A percentile compares a stretch with the other conserved stretches of the same genome.
phyloP scores from a whole-genome alignment of 2,113 vertebrate species.

The Pipra filicauda region DNA sequence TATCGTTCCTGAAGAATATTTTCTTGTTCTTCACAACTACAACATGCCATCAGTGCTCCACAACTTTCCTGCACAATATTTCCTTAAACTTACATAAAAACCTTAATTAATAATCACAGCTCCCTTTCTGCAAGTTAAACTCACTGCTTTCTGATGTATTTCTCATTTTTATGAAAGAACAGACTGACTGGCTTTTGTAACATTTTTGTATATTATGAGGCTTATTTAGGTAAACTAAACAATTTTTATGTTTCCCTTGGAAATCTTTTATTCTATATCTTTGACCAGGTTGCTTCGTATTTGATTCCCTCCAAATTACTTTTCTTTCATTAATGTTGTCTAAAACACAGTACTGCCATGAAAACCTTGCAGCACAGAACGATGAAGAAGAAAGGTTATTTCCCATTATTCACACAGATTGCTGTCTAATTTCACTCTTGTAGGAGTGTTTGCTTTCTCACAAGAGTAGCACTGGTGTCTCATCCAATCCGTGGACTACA shows the following conservation, averaged over 20 bases:
- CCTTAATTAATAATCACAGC: not conserved
- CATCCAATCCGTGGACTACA: not conserved
- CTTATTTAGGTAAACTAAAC: not conserved
- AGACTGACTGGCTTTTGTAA: not conserved
- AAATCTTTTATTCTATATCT: not conserved
- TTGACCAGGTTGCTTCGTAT: not conserved
- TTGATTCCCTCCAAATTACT: not conserved
- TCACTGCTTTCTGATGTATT: not conserved
- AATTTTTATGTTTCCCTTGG: not conserved
- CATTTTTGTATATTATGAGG: not conserved
- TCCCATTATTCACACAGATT: not conserved
- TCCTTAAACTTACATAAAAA: not conserved
- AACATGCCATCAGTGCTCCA: not conserved
- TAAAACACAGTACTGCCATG: not conserved
- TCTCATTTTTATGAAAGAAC: not conserved
- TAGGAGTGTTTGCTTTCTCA: not conserved
- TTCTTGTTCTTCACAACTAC: not conserved
- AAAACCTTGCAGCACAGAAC: not conserved
- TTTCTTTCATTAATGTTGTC: not conserved
- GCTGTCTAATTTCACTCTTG: not conserved
- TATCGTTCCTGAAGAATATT: not conserved
- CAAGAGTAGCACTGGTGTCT: rapidly evolving
- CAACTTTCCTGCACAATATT: not conserved
- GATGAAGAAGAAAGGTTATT: not conserved
- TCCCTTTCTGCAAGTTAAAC: not conserved